Base-by-base conservation (phyloP, 2,113 vertebrate species). In the Trinectes maculatus region DNA sequence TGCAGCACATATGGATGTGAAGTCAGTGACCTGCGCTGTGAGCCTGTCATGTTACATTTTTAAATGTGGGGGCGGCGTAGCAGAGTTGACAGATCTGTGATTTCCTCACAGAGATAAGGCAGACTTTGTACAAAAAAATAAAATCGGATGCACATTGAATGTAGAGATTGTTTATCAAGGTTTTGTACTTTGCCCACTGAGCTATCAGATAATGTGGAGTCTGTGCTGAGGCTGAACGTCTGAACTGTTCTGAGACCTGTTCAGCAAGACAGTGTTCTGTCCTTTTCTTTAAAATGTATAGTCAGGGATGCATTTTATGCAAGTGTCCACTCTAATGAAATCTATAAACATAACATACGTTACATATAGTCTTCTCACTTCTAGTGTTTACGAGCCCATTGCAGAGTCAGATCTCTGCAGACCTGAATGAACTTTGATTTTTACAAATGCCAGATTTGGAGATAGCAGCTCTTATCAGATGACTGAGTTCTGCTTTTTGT, bases 161-260 rank as follows among this genome's bases (percentile, higher is more conserved):
- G 21, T 5, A 8, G 6, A 24, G 21, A 37, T 42, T 49, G 19
- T 65, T 24, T 10, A 25, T 67, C 39, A 4, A n/a, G 26, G 37
- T 61, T 62, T 49, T 83, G 81, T 54, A 88, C 83, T 86, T 86
- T 85, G 69, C 8, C 28, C 24, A 1, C 43, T 60, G 24, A 54
- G 56, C 68, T 81, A 70, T 85, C 73, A 76, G 79, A 52, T 62
- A 52, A 67, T 22, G 55, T 33, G 31, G 4, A 58, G 46, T 8
- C 26, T 16, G n/a, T n/a, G 33, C 28, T 62, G 60, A 60, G 67
- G 34, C 44, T 40, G 31, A 42, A 44, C 19, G 22, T 66, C 13
- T 61, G 34, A 37, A 60, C 47, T 61, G 42, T 26, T 52, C 65
- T 63, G 15, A 70, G 64, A 71, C 11, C 26, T 46, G 37, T n/a